Evolutionary conservation across 2,888 invertebrate genomes (phyloP).

Genomic region (Acleris cristana): DNA sequence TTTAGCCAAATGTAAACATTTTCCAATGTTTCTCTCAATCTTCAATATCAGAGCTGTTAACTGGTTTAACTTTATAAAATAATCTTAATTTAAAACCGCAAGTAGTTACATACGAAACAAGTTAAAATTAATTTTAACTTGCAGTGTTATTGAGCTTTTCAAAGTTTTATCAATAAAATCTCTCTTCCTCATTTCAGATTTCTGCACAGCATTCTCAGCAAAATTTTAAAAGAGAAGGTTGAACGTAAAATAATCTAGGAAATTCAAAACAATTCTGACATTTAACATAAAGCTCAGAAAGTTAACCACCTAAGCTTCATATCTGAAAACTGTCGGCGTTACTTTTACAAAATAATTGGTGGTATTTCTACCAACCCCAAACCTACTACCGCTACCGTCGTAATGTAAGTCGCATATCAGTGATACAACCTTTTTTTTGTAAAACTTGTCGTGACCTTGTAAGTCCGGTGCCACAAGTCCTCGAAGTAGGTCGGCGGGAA

Average conservation of each 20-base stretch:
- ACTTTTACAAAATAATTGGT: not conserved
- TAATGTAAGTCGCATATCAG: constrained; percentile 4
- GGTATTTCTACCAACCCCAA: constrained; percentile 7
- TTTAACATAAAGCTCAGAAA: not conserved
- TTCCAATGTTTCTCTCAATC: constrained; percentile 53
- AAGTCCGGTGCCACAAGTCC: constrained; percentile 54
- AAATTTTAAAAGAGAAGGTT: not conserved
- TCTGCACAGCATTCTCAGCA: too few species aligned
- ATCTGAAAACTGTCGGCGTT: not conserved
- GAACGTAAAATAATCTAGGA: too few species aligned
- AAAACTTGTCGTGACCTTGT: constrained; percentile 67
- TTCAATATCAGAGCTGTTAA: constrained; percentile 56
- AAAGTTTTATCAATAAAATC: too few species aligned
- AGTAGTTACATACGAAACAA: too few species aligned
- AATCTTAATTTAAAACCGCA: too few species aligned
- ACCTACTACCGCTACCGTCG: not conserved
- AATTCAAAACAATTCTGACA: not conserved
- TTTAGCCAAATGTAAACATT: constrained; percentile 46
- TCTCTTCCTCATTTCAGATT: too few species aligned
- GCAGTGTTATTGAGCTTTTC: too few species aligned
- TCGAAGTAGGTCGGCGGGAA: constrained; percentile 73
- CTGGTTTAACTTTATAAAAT: constrained; percentile 49
- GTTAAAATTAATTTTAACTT: too few species aligned
- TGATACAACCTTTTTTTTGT: constrained; percentile 48
- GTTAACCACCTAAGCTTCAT: not conserved